These are phyloP conservation scores for Hypanus sabinus DNA, from an alignment of 2,113 vertebrate species.

Conservation along the genomic window DNA sequence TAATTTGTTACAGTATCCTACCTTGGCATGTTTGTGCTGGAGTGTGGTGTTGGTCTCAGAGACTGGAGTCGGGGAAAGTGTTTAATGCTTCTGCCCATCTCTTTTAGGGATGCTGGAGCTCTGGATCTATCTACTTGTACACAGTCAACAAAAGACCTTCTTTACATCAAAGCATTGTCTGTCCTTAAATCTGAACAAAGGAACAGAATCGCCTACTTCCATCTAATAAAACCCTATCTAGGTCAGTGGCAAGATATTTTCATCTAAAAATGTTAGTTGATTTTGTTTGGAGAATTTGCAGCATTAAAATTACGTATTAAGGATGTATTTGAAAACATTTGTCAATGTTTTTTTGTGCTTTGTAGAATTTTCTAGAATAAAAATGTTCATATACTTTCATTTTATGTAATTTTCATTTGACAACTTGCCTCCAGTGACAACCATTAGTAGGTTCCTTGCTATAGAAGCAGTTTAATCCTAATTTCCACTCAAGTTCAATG, in stretches of 20 bases:
- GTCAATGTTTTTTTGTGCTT: background rate
- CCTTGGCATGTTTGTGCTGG: background rate
- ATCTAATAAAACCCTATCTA: background rate
- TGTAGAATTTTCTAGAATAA: no score
- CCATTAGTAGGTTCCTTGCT: no score
- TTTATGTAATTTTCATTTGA: no score
- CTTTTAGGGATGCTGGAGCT: constrained; percentile 11
- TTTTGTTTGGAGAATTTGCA: background rate
- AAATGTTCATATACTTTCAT: no score
- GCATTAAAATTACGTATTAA: background rate
- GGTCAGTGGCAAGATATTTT: background rate
- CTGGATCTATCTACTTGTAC: background rate
- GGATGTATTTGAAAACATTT: background rate
- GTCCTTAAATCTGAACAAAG: background rate
- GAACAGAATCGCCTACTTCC: background rate
- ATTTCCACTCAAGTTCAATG: background rate
- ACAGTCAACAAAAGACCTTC: constrained; percentile 10
- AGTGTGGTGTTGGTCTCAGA: background rate
- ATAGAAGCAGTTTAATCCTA: background rate
- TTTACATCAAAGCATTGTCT: background rate
- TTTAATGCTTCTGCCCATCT: background rate
- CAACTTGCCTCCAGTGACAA: background rate
- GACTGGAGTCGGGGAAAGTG: background rate
- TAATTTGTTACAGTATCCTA: background rate
- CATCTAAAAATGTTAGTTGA: background rate